Evolutionary conservation across 2,113 vertebrate genomes (phyloP).

Genomic region (Empidonax traillii): DNA sequence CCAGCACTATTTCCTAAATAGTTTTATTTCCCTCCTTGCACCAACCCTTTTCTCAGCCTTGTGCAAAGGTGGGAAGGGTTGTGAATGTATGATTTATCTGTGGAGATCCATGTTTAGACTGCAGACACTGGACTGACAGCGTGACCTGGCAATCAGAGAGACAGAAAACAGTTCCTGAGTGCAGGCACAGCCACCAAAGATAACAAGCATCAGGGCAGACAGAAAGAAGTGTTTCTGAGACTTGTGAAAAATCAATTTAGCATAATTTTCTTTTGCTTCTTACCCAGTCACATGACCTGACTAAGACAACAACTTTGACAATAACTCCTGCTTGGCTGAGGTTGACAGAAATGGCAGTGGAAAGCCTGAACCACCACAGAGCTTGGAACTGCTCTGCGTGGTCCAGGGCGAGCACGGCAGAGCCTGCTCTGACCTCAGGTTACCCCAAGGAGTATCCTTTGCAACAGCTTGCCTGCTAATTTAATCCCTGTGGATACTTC

Average conservation of each 20-base stretch:
- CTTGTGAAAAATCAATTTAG: not conserved
- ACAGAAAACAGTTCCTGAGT: not conserved
- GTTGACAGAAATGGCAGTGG: not conserved
- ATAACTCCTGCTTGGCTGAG: not conserved
- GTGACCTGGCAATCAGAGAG: not conserved
- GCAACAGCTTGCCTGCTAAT: conserved; percentile 18
- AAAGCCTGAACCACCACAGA: not conserved
- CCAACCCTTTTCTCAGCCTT: not conserved
- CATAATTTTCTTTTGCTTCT: not conserved
- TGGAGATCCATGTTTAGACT: not conserved
- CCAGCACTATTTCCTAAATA: not conserved
- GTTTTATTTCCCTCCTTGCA: not conserved
- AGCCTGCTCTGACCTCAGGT: not conserved
- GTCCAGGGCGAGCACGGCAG: accelerated
- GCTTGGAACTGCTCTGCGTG: not conserved
- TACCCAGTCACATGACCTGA: not conserved
- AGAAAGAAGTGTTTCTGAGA: not conserved
- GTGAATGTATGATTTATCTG: not conserved
- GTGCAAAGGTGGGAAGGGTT: not conserved
- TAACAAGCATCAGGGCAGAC: not conserved
- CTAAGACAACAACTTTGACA: not conserved
- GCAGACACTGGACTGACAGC: not conserved
- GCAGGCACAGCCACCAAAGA: not conserved
- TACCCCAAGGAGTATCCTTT: not conserved
- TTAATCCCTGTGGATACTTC: not conserved